Base-by-base conservation (phyloP, 2,888 invertebrate species). In the Endomychus coccineus region DNA sequence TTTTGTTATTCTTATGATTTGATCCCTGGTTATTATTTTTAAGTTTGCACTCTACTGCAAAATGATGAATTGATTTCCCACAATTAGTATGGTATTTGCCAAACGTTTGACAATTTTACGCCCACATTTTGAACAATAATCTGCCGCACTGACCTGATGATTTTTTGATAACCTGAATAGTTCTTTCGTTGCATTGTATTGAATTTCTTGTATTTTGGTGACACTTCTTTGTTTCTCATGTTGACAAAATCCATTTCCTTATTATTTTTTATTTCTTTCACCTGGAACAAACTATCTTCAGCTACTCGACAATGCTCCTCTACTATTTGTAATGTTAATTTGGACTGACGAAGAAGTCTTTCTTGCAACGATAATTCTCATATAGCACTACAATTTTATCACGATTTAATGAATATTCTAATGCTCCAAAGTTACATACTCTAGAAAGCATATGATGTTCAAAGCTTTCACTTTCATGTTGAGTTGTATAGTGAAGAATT, bases 231-330 rank as follows among this genome's bases (percentile, higher is more conserved):
- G 4, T 5, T 27, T n/a, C 14, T 25, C 7, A 14, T 16, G n/a
- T 35, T 34, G 5, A 32, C 14, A 17, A 31, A 7, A 27, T 45
- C 23, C 10, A 42, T 40, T 38, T 48, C 44, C 32, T 42, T 43
- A 3, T 43, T 40, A 28, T 27, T 40, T 38, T 36, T 30, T 27
- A 43, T 25, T 10, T 40, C 41, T 37, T 43, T 48, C 11, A 38
- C 42, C 39, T 46, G 51, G 34, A 43, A 39, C 32, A 46, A 37
- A 42, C 51, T 53, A 25, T 27, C 42, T 32, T 50, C 50, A 4
- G 48, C 36, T 13, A 43, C 38, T 25, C 40, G 12, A 39, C 47
- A 48, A 3, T 38, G 23, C 6, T 34, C 37, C 31, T 46, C 48
- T 16, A 43, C 43, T 19, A 14, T 34, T n/a, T 35, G 11, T 11